Evolutionary conservation across 2,888 invertebrate species (phyloP).

Genomic region (Acanthococcus lagerstroemiae): DNA sequence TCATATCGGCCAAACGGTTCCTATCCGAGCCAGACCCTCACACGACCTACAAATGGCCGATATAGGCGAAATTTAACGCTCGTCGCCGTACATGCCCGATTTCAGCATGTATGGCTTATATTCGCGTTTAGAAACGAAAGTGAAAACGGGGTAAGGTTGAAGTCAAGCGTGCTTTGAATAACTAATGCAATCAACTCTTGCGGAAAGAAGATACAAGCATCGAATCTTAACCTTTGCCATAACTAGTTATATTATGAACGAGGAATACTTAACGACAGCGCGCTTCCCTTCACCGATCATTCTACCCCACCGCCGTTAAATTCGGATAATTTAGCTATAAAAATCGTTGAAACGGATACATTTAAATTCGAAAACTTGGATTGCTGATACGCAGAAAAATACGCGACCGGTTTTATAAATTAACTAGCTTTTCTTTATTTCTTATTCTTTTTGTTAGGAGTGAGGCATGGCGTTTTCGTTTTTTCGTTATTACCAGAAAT

Average conservation of each 20-base stretch:
- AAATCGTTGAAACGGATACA: constrained; percentile 21
- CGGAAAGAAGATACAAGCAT: constrained; percentile 29
- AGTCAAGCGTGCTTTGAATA: constrained; percentile 19
- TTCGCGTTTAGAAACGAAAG: no score
- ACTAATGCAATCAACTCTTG: constrained; percentile 29
- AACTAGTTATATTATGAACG: constrained; percentile 29
- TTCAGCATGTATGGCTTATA: no score
- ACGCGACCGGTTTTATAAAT: constrained; percentile 21
- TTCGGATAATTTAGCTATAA: constrained; percentile 27
- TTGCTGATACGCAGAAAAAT: constrained; percentile 11
- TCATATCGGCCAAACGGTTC: no score
- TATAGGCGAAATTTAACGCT: no score
- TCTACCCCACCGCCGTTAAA: constrained; percentile 16
- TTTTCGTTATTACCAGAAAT: no score
- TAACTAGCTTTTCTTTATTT: no score
- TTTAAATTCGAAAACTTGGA: constrained; percentile 14
- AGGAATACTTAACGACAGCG: constrained; percentile 22
- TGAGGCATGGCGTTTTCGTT: no score
- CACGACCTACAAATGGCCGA: no score
- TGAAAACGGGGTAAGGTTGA: constrained; percentile 24
- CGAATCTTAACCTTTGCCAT: constrained; percentile 28
- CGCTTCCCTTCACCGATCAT: not conserved
- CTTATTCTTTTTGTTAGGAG: no score
- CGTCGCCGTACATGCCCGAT: no score
- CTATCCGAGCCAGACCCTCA: no score